Conservation (phyloP, 1,140 invertebrate species). For the Globodera ellingtonae region DNA sequence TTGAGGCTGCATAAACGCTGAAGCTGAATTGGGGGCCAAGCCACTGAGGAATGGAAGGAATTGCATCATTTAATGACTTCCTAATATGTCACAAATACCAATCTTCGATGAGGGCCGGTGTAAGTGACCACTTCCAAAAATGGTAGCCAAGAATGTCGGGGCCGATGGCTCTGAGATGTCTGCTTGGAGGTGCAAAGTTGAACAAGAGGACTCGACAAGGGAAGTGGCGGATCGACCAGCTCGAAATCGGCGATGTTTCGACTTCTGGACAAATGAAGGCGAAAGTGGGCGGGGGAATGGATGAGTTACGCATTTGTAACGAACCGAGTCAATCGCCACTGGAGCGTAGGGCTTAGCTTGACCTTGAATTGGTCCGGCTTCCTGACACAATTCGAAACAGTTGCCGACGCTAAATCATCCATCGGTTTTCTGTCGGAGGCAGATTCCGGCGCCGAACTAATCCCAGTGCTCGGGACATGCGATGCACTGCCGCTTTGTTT, state of each 20-base stretch:
- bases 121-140: conserved; percentile 60
- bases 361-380: not conserved
- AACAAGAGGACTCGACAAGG: conserved; percentile 29
- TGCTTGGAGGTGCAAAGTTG: conserved; percentile 8
- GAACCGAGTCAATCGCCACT: not conserved
- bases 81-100: conserved; percentile 8
- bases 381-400: no score
- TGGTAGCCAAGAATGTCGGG: conserved; percentile 42
- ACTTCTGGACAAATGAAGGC: not conserved
- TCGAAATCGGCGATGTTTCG: conserved; percentile 44
- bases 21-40: conserved; percentile 64
- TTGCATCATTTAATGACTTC: not conserved
- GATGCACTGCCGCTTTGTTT: not conserved
- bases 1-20: conserved; percentile 47
- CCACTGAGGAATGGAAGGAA: conserved; percentile 38
- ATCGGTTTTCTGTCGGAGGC: no score
- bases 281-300: no score
- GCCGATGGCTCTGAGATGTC: conserved; percentile 19
- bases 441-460: no score
- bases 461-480: not conserved
- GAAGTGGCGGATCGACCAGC: conserved; percentile 44
- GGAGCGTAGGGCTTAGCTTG: not conserved
- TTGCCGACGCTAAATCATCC: no score
- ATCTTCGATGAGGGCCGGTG: conserved; percentile 56
- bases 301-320: no score